Evolutionary conservation across 2,113 vertebrate species (phyloP).

Genomic region (Micronisus gabar): DNA sequence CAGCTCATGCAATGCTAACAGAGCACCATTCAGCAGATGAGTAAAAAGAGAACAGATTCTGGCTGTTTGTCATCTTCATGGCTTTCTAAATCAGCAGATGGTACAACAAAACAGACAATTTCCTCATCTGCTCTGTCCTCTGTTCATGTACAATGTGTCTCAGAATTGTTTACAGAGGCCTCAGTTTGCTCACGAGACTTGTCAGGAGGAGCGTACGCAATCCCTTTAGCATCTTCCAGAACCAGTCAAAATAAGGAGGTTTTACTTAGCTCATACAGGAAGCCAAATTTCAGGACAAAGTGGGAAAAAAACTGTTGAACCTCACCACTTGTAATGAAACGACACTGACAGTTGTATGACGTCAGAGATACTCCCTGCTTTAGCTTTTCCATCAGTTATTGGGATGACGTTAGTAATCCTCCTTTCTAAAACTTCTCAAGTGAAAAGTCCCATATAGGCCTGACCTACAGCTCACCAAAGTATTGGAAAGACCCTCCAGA

Average conservation of each 20-base stretch:
- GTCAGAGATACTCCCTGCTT: background rate
- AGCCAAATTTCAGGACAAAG: background rate
- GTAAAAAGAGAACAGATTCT: slow-evolving; percentile 52
- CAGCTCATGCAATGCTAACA: background rate
- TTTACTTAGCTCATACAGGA: background rate
- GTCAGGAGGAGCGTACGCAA: background rate
- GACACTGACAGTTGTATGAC: background rate
- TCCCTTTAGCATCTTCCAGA: background rate
- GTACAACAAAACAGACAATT: slow-evolving; percentile 56
- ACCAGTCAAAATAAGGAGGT: background rate
- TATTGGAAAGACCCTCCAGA: background rate
- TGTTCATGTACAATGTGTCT: slow-evolving; percentile 6
- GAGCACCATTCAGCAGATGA: background rate
- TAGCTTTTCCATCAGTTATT: background rate
- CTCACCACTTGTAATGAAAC: background rate
- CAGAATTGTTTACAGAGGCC: slow-evolving; percentile 31
- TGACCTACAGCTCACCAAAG: background rate
- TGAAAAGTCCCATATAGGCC: background rate
- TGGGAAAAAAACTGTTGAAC: background rate
- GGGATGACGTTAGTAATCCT: background rate
- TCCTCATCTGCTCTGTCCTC: slow-evolving; percentile 32
- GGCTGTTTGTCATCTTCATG: slow-evolving; percentile 38
- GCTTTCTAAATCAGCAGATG: slow-evolving; percentile 57
- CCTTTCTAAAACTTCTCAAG: background rate
- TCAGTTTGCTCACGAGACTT: background rate